phyloP scores from a whole-genome alignment of 2,888 invertebrate genomes.

The Eristalis tenax region DNA sequence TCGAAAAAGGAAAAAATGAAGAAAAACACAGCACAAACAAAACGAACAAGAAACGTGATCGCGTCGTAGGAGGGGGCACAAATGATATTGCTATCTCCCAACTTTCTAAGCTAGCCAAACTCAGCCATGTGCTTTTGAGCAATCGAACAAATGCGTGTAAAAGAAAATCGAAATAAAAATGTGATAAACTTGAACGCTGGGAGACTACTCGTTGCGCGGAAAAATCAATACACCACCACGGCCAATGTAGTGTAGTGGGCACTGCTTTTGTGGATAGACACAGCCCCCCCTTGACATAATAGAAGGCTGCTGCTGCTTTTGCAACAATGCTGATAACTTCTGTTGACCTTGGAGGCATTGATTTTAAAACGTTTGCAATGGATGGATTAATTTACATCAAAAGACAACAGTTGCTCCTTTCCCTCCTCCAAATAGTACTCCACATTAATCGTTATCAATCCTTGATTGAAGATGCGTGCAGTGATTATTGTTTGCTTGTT shows the following conservation, averaged over 20 bases:
- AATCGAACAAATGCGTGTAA: constrained; percentile 40
- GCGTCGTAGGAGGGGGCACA: neutral
- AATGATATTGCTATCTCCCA: constrained; percentile 6
- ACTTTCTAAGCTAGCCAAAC: neutral
- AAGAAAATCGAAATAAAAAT: constrained; percentile 22
- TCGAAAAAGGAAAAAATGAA: constrained; percentile 16
- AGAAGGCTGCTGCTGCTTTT: constrained; percentile 26
- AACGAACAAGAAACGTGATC: constrained; percentile 39
- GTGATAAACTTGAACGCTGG: constrained; percentile 9
- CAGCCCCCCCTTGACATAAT: constrained; percentile 29
- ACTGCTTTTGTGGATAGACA: constrained; percentile 1
- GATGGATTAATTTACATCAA: constrained; percentile 85
- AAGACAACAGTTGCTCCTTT: constrained; percentile 87
- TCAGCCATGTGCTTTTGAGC: constrained; percentile 40
- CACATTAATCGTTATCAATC: constrained; percentile 90
- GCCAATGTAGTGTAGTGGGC: constrained; percentile 18
- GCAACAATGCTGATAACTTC: constrained; percentile 6
- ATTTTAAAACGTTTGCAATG: constrained; percentile 22
- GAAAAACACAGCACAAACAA: constrained; percentile 28
- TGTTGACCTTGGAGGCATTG: constrained; percentile 63
- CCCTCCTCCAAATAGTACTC: constrained; percentile 90
- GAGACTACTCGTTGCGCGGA: constrained; percentile 32
- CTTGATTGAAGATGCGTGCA: constrained; percentile 88
- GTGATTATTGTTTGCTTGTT: constrained; percentile 87
- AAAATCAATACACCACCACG: constrained; percentile 63